These are phyloP conservation scores for Stenodema calcarata DNA, from an alignment of 2,888 invertebrate genomes.

Conservation along the genomic window DNA sequence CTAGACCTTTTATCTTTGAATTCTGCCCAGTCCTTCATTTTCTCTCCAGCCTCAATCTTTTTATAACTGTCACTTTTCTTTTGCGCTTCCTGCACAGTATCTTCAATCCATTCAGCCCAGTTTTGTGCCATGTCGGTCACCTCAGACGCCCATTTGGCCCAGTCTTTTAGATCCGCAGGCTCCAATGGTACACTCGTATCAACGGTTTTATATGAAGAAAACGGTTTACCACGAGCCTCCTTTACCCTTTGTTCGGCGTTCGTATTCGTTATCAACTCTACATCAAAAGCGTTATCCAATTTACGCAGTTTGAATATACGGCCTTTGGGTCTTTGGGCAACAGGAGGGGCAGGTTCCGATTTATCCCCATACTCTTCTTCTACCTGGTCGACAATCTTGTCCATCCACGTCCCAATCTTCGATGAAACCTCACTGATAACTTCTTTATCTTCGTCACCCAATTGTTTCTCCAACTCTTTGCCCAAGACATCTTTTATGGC, in stretches of 20 bases:
- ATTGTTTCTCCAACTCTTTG: slow-evolving; percentile 9
- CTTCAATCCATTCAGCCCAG: slow-evolving; percentile 33
- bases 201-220: not conserved
- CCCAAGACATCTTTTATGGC: slow-evolving; percentile 28
- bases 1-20: slow-evolving; percentile 10
- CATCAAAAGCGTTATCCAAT: not conserved
- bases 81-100: slow-evolving; percentile 1
- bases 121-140: slow-evolving; percentile 17
- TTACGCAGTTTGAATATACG: slow-evolving; percentile 10
- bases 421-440: not conserved
- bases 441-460: slow-evolving; percentile 10
- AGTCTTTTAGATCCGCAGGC: not conserved
- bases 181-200: not conserved
- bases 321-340: not conserved
- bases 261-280: slow-evolving; percentile 6
- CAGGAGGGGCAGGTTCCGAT: not conserved
- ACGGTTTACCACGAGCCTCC: not conserved
- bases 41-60: not conserved
- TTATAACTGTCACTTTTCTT: not conserved
- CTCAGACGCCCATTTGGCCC: slow-evolving; percentile 27
- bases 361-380: slow-evolving; percentile 19
- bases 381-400: not conserved
- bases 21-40: not conserved
- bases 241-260: not conserved
- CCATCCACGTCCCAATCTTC: slow-evolving; percentile 31